These are phyloP conservation scores for Alouatta palliata DNA, from an alignment of 2,113 vertebrate genomes.

Conservation along the genomic window DNA sequence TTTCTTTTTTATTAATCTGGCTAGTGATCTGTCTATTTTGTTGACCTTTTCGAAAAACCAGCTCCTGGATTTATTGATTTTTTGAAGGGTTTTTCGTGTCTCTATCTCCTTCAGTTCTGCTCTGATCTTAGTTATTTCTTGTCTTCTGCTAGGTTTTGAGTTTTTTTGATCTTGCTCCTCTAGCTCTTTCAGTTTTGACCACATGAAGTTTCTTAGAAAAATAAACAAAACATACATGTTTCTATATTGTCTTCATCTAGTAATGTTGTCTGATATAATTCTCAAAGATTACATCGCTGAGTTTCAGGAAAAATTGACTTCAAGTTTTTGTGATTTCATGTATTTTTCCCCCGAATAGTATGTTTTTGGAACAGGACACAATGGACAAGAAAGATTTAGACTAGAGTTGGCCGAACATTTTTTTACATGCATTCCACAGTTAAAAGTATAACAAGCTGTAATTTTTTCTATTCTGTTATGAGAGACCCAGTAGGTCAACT, in stretches of 20 bases:
- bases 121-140: too few species aligned
- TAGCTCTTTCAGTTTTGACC: too few species aligned
- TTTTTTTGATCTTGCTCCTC: too few species aligned
- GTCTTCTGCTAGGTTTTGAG: too few species aligned
- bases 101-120: too few species aligned
- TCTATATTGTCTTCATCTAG: slow-evolving; percentile 21
- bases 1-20: too few species aligned
- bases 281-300: neutral
- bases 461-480: neutral
- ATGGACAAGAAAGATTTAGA: slow-evolving; percentile 38
- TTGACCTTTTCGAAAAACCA: too few species aligned
- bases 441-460: slow-evolving; percentile 7
- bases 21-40: too few species aligned
- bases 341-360: slow-evolving; percentile 11
- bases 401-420: slow-evolving; percentile 38
- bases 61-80: too few species aligned
- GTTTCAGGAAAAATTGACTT: slow-evolving; percentile 37
- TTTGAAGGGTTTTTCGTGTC: too few species aligned
- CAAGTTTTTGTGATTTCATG: slow-evolving; percentile 20
- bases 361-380: slow-evolving; percentile 20
- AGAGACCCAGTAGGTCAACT: neutral
- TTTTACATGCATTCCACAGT: neutral
- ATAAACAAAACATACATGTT: slow-evolving; percentile 7
- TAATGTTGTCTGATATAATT: slow-evolving; percentile 51
- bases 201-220: neutral